Evolutionary conservation across 2,797 vertebrate species (phyloP).

Genomic region (Neomorphus geoffroyi): DNA sequence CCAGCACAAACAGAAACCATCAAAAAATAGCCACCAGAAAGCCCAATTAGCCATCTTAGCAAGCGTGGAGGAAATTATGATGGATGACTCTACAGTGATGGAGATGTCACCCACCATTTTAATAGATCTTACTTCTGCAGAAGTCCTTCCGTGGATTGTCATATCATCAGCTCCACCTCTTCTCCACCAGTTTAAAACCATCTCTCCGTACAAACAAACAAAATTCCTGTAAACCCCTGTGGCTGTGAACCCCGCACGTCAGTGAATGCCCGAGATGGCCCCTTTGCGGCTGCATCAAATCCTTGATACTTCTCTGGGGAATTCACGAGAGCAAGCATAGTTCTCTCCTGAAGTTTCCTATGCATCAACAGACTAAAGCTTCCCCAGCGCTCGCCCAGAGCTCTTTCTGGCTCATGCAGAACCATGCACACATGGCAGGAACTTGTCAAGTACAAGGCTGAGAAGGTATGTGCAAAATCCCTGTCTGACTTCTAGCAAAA

Average conservation of each 20-base stretch:
- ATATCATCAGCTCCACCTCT: background rate
- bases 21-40: background rate
- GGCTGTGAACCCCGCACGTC: background rate
- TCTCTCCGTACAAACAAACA: background rate
- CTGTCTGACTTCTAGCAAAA: background rate
- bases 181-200: background rate
- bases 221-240: background rate
- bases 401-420: background rate
- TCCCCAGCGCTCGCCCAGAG: background rate
- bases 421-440: background rate
- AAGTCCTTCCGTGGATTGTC: background rate
- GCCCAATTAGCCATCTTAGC: background rate
- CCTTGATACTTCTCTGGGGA: background rate
- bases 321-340: background rate
- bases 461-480: background rate
- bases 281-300: background rate
- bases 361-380: background rate
- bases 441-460: background rate
- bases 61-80: rapidly evolving
- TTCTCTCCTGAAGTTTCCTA: background rate
- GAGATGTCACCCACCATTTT: background rate
- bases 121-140: background rate
- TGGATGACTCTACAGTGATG: background rate
- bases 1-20: background rate
- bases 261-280: background rate